phyloP scores from a whole-genome alignment of 2,888 invertebrate species.

The Cantharis nigra region DNA sequence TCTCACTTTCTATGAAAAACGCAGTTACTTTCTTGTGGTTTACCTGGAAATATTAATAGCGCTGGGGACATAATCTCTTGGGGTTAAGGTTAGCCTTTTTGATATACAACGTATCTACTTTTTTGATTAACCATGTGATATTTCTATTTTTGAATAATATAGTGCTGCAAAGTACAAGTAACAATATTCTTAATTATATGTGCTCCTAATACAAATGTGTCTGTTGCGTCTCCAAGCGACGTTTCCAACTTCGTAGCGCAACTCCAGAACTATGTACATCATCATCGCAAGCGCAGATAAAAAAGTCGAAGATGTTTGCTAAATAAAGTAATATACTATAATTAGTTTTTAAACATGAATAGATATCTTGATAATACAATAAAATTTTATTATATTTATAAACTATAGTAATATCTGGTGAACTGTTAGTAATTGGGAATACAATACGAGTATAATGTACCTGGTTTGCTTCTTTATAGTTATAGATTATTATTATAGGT shows the following conservation, averaged over 20 bases:
- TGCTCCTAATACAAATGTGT: conserved; percentile 35
- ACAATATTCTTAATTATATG: conserved; percentile 15
- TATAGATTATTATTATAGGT: not conserved
- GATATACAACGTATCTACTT: not conserved
- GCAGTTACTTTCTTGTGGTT: not conserved
- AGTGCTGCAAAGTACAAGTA: not conserved
- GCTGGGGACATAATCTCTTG: no score
- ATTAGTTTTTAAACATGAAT: not conserved
- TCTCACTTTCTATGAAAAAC: no score
- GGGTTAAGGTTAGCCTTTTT: not conserved
- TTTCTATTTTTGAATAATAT: not conserved
- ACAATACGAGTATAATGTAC: not conserved
- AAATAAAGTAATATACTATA: not conserved
- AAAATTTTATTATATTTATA: no score
- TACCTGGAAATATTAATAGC: not conserved
- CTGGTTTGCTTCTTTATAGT: not conserved
- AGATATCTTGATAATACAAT: no score
- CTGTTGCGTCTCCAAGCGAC: conserved; percentile 39
- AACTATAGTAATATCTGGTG: no score
- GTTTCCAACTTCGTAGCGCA: conserved; percentile 37
- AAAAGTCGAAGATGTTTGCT: not conserved
- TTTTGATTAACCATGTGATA: not conserved
- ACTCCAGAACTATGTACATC: conserved; percentile 24
- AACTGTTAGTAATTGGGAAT: not conserved
- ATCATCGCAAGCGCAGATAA: conserved; percentile 31